Evolutionary conservation across 2,797 vertebrate species (phyloP), one percentile per base, ranked within the genome.

Genomic region (Anguilla anguilla): DNA sequence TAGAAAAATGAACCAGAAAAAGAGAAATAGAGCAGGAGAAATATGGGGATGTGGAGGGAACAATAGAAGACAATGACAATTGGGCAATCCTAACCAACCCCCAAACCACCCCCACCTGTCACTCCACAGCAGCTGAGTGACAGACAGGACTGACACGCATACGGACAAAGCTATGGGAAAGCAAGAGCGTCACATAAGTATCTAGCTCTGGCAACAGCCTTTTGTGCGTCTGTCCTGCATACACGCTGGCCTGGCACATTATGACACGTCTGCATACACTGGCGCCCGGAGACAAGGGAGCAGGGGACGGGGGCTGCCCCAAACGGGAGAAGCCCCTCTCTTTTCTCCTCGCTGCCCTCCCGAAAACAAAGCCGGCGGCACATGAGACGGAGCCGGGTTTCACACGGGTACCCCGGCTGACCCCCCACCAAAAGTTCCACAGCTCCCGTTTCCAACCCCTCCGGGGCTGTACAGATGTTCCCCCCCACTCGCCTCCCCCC

Each of bases 391-490:
- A 46, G 86, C 85, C 81, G 91, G 91, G 90, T 91, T 92, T 92
- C 92, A 88, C 90, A 85, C 90, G 88, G 87, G 87, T 72, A 88
- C 86, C 83, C 61, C 88, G 9, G 59, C 86, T 87, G 19, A 91
- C 92, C 92, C 91, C 91, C 25, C 0, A 55, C 86, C 89, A 64
- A 69, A 3, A 83, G 83, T 89, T 92, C 91, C 91, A 88, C 88
- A 84, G 93, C 90, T 89, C 19, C 89, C 88, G 61, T 90, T 87
- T 91, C 90, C 89, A 91, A 91, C 92, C 95, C 92, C 88, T 53
- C 72, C 22, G 89, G 91, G 91, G 88, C 88, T 88, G 90, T 91
- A 92, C 95, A 96, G 95, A 96, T 96, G 96, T 95, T 91, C 90
- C 92, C 94, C 93, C 94, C 92, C 92, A 88, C 88, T 31, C 57